phyloP scores from a whole-genome alignment of 2,797 vertebrate genomes.

The Xenentodon cancila region DNA sequence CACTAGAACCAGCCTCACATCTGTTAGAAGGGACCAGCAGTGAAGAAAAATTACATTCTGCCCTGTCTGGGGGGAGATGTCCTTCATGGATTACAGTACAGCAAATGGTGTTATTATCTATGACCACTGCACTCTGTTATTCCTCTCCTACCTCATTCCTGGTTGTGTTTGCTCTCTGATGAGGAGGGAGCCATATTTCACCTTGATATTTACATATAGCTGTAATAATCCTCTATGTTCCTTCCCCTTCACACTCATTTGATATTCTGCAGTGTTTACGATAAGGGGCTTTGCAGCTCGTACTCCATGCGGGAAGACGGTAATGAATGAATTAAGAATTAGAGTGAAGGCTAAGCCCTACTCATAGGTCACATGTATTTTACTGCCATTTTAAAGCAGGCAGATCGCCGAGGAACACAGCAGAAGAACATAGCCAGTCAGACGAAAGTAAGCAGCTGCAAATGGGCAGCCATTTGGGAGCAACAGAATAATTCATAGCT shows the following conservation, averaged over 20 bases:
- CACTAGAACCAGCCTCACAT: constrained; percentile 51
- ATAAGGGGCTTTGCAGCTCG: constrained; percentile 40
- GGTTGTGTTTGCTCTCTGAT: constrained; percentile 30
- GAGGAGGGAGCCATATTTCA: constrained; percentile 44
- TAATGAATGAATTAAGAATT: constrained; percentile 78
- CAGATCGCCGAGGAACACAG: constrained; percentile 52
- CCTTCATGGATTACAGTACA: constrained; percentile 64
- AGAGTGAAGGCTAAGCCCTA: constrained; percentile 55
- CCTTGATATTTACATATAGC: constrained; percentile 66
- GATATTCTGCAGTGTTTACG: constrained; percentile 64
- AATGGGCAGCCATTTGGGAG: constrained; percentile 68
- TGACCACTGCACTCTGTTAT: constrained; percentile 56
- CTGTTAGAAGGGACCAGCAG: constrained; percentile 49
- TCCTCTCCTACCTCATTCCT: constrained; percentile 33
- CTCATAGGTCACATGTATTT: constrained; percentile 70
- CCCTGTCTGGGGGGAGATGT: constrained; percentile 56
- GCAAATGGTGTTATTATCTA: constrained; percentile 65
- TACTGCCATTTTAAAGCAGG: constrained; percentile 68
- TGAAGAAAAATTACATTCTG: constrained; percentile 58
- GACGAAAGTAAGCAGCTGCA: constrained; percentile 62
- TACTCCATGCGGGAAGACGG: constrained; percentile 27
- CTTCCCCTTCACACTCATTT: constrained; percentile 53
- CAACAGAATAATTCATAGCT: constrained; percentile 76
- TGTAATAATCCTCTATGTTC: constrained; percentile 58
- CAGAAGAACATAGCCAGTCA: constrained; percentile 61